Evolutionary conservation across 2,797 vertebrate species (phyloP), one percentile per base, ranked within the genome.

Genomic region (Crenichthys baileyi): DNA sequence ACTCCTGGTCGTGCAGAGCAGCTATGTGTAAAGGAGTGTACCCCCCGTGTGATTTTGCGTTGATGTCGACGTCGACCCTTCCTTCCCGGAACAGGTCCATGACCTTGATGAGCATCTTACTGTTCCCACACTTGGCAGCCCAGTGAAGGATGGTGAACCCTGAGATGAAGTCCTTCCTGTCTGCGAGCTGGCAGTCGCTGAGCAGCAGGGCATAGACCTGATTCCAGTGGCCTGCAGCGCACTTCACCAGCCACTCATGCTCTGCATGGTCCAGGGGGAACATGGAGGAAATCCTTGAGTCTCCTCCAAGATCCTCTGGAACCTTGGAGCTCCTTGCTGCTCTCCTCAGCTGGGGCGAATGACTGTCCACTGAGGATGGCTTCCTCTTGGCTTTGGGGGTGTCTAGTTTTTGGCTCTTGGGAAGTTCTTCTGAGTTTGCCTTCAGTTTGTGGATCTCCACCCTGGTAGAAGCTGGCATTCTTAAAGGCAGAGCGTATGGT

Each of bases 131-230:
- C 87, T 99, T 99, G 79, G 96, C 97, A 0, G 96, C 97, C 98
- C 98, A 99, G 84, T 99, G 98, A 53, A 99, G 89, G 3, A 96
- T 97, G 0, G 97, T 99, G 95, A 98, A 98, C 29, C 98, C 98
- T 0, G 96, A 97, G 82, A 96, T 96, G 94, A 99, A 98, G 91
- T 99, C 98, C 75, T 92, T 96, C 82, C 97, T 98, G 75, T 95
- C 93, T 0, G 96, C 97, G 89, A 99, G 93, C 79, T 96, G 95
- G 79, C 78, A 41, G 31, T 99, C 97, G 0, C 80, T 89, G 76
- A 99, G 90, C 71, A 99, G 91, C 70, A 98, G 91, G 29, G 97
- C 97, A 1, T 97, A 95, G 1, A 96, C 95, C 61, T 96, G 97
- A 0, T 87, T 94, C 98, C 98, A 99, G 58, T 94, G 96, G 41